These are phyloP conservation scores for Geotrupes spiniger DNA, from an alignment of 2,888 invertebrate species.

Conservation along the genomic window DNA sequence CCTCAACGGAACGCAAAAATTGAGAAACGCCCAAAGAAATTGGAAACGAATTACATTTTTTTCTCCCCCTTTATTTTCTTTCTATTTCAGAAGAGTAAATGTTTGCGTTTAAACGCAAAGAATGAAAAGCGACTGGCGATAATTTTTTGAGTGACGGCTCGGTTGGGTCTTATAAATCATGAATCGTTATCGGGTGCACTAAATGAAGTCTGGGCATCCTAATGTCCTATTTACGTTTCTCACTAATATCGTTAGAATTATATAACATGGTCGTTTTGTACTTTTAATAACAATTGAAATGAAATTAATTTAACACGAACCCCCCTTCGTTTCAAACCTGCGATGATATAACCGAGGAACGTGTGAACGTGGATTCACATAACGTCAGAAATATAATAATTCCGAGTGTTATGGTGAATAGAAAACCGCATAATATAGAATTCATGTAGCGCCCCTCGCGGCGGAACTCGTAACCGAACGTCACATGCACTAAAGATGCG, in stretches of 20 bases:
- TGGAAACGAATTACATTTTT: constrained; percentile 15
- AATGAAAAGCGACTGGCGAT: not conserved
- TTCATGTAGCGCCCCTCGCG: constrained; percentile 31
- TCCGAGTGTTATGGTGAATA: constrained; percentile 13
- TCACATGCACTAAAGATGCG: constrained; percentile 36
- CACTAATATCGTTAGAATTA: too few species aligned
- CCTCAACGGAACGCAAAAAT: not conserved
- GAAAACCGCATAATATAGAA: constrained; percentile 28
- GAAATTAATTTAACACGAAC: too few species aligned
- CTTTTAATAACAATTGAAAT: too few species aligned
- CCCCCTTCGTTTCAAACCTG: too few species aligned
- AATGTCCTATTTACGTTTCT: too few species aligned
- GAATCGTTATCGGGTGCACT: too few species aligned
- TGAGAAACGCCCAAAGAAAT: constrained; percentile 1
- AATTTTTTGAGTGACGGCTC: too few species aligned
- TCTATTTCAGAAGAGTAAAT: constrained; percentile 36
- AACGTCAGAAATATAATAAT: too few species aligned
- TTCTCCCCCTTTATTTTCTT: constrained; percentile 44
- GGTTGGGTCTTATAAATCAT: too few species aligned
- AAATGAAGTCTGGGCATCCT: not conserved
- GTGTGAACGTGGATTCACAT: too few species aligned
- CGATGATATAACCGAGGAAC: too few species aligned
- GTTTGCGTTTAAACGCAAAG: not conserved
- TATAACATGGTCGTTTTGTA: too few species aligned
- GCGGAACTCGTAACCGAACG: constrained; percentile 30